These are phyloP conservation scores for Bombus pyrosoma DNA, from an alignment of 1,140 invertebrate genomes.

Conservation along the genomic window DNA sequence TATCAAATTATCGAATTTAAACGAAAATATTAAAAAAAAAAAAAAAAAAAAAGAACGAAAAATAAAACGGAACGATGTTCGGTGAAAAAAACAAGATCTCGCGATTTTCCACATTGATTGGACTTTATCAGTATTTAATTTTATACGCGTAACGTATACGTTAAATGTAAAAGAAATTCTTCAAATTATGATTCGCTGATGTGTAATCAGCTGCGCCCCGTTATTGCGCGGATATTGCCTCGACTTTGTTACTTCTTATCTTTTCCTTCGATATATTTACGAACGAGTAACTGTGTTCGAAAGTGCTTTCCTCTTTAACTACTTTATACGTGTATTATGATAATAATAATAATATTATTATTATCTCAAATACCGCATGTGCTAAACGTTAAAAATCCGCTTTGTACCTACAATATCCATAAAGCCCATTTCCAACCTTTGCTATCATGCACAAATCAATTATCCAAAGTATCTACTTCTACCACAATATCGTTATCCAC, in stretches of 20 bases:
- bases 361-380: not conserved
- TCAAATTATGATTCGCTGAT: not conserved
- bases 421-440: not conserved
- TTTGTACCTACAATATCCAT: not conserved
- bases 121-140: not conserved
- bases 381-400: not conserved
- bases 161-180: not conserved
- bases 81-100: not conserved
- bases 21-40: not conserved
- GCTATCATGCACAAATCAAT: not conserved
- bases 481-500: not conserved
- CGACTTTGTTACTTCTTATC: not conserved
- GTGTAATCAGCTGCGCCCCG: not conserved
- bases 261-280: not conserved
- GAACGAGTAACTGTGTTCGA: not conserved
- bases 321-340: too few species aligned
- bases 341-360: too few species aligned
- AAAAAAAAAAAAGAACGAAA: not conserved
- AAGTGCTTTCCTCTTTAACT: not conserved
- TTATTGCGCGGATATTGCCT: not conserved
- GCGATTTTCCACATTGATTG: not conserved
- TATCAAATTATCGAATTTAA: constrained; percentile 14
- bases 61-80: not conserved
- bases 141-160: too few species aligned
- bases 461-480: not conserved